Evolutionary conservation across 2,113 vertebrate genomes (phyloP).

Genomic region (Phyllostomus discolor): DNA sequence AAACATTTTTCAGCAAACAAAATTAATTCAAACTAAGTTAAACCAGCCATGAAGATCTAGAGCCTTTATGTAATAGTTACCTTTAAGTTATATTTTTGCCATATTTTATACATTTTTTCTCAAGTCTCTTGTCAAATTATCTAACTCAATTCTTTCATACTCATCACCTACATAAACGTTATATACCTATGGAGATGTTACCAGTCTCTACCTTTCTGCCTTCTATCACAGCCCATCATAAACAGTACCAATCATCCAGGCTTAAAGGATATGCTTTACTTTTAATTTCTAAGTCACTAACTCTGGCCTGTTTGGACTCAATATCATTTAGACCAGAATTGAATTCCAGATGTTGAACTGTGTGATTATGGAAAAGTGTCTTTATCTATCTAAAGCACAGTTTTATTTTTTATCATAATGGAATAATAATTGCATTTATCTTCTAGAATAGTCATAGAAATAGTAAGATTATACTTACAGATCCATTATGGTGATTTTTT

Average conservation of each 20-base stretch:
- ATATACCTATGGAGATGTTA: too few relatives aligned
- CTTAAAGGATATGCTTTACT: not conserved
- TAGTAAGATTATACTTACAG: not conserved
- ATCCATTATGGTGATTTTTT: not conserved
- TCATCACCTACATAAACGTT: not conserved
- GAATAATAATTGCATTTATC: not conserved
- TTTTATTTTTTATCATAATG: not conserved
- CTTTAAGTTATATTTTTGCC: not conserved
- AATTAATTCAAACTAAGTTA: not conserved
- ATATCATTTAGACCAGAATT: not conserved
- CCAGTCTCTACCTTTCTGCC: not conserved
- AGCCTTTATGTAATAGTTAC: not conserved
- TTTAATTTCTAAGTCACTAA: not conserved
- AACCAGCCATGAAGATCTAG: not conserved
- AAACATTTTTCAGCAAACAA: not conserved
- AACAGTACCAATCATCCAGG: not conserved
- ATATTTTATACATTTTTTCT: not conserved
- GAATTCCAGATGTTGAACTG: not conserved
- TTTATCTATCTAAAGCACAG: not conserved
- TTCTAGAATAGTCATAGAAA: not conserved
- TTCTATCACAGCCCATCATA: not conserved
- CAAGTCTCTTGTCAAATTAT: not conserved
- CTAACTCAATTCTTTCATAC: not conserved
- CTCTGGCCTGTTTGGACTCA: too few relatives aligned
- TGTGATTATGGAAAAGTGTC: not conserved